These are phyloP conservation scores for Agriopis aurantiaria DNA, from an alignment of 2,888 invertebrate species.

Conservation along the genomic window DNA sequence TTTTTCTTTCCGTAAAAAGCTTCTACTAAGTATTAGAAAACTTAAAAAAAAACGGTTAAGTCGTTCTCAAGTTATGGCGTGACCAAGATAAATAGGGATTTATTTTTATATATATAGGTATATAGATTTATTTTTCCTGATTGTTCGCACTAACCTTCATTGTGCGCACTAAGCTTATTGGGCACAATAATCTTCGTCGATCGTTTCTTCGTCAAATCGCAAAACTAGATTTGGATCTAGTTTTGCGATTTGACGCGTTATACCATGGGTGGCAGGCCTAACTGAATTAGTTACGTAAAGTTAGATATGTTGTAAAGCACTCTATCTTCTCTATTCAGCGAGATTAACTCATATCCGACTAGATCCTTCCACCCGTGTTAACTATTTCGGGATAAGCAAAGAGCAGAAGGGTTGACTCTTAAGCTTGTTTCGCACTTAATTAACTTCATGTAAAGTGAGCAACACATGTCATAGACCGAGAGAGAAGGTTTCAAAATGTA, in stretches of 20 bases:
- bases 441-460: slow-evolving; percentile 44
- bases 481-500: neutral
- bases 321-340: slow-evolving; percentile 10
- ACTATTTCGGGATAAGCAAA: slow-evolving; percentile 42
- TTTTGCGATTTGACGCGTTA: no score
- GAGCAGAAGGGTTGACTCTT: slow-evolving; percentile 43
- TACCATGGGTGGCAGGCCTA: neutral
- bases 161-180: no score
- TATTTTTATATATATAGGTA: no score
- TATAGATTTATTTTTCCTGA: no score
- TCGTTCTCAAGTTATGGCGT: no score
- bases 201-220: no score
- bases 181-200: no score
- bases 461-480: slow-evolving; percentile 4
- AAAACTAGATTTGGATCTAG: neutral
- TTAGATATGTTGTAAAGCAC: slow-evolving; percentile 6
- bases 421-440: slow-evolving; percentile 46
- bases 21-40: no score
- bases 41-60: no score
- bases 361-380: slow-evolving; percentile 39
- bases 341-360: slow-evolving; percentile 28
- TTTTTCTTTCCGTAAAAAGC: no score
- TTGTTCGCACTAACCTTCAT: no score
- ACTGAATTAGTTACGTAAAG: neutral
- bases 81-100: no score